Base-by-base conservation (phyloP, 2,113 vertebrate species). In the Tetraodon nigroviridis region DNA sequence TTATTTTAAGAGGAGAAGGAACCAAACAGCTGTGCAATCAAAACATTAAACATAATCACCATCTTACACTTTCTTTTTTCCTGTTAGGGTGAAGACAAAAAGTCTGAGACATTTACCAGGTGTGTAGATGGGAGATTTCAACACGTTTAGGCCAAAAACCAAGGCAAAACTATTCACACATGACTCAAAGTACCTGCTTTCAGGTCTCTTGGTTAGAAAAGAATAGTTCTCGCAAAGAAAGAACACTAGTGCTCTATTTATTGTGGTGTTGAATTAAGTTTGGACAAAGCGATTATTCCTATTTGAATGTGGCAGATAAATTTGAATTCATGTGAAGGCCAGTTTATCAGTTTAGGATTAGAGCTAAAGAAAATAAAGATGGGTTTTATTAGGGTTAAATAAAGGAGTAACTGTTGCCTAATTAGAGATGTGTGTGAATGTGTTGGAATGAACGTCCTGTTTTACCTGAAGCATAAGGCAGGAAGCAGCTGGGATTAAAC, bases 401-500 rank as follows among this genome's bases (percentile, higher is more conserved):
- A 29, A 44, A 16, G 16, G 16, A 4, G 3, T 44, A 44, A 14
- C 10, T 44, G 12, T 16, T 44, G 15, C 42, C 14, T 37, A 27
- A 11, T 37, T 8, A 37, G 32, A 2, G 8, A 37, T 2, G 32
- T 12, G 32, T 37, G 32, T 12, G 11, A 37, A 8, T 4, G 32
- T 8, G 32, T 37, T 11, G 11, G 32, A 37, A 37, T 37, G 32
- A 11, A 37, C 2, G 32, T 37, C 0, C 11, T 45, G 44, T 45
- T 45, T 45, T 45, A 45, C 44, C 44, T 45, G 44, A 45, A 45
- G 91, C 82, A 29, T 98, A 99, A 4, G 97, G 96, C 60, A 98
- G 85, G 84, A 98, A 98, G 85, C 94, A 97, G 86, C 96, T 95
- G 5, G 97, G 95, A 77, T 84, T 98, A 86, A 89, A 95, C 78